phyloP scores from a whole-genome alignment of 2,888 invertebrate genomes.

The Kryphioiulus occultus region DNA sequence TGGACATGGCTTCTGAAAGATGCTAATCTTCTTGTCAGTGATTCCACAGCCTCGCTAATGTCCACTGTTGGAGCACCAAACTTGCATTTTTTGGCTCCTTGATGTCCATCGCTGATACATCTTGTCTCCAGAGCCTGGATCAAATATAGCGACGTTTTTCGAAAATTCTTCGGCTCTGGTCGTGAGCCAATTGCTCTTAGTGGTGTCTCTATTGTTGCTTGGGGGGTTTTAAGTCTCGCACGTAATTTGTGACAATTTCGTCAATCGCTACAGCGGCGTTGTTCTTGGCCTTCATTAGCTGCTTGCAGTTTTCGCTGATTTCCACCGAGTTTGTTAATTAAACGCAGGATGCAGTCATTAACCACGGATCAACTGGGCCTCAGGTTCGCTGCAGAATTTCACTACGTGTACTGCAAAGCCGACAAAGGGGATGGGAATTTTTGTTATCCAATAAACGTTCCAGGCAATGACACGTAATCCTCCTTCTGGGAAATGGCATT shows the following conservation, averaged over 20 bases:
- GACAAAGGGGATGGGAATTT: neutral
- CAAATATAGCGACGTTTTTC: too few relatives aligned
- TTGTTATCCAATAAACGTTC: neutral
- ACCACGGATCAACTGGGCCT: neutral
- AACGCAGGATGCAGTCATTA: neutral
- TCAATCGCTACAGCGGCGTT: neutral
- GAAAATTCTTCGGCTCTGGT: neutral
- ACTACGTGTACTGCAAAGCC: too few relatives aligned
- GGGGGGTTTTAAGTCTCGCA: neutral
- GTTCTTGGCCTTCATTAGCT: neutral
- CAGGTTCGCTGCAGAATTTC: neutral
- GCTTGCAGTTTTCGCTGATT: neutral
- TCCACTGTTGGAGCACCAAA: neutral
- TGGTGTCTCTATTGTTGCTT: neutral
- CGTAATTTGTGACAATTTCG: neutral
- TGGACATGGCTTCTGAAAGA: neutral
- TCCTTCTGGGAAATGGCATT: neutral
- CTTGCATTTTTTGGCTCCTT: too few relatives aligned
- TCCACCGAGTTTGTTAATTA: neutral
- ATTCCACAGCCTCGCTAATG: neutral
- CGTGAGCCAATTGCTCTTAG: neutral
- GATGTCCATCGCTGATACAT: too few relatives aligned
- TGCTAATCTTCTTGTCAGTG: neutral
- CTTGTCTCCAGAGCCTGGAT: too few relatives aligned
- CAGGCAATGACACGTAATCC: neutral